These are phyloP conservation scores for Pseudolaguvia tuberculata DNA, from an alignment of 2,113 vertebrate species.

Conservation along the genomic window DNA sequence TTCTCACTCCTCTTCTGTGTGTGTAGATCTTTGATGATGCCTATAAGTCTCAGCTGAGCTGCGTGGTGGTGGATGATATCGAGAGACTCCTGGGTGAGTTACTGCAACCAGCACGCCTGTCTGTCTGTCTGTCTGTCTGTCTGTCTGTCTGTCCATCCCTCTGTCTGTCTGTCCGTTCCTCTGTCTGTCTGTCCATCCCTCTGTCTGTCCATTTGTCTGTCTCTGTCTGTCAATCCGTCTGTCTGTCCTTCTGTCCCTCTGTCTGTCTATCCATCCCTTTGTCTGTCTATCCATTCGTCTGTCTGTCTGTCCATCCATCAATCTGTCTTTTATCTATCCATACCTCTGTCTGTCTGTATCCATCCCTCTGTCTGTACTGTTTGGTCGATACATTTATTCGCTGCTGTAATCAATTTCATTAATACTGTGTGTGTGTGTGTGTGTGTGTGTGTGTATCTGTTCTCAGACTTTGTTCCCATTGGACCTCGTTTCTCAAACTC, in stretches of 20 bases:
- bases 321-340: too few species aligned
- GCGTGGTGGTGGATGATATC: constrained; percentile 93
- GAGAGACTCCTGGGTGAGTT: constrained; percentile 87
- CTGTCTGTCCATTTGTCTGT: not conserved
- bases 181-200: not conserved
- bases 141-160: not conserved
- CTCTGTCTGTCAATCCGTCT: too few species aligned
- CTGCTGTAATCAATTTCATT: too few species aligned
- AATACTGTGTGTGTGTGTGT: not conserved
- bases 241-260: too few species aligned
- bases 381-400: too few species aligned
- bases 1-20: constrained; percentile 10
- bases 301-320: too few species aligned
- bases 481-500: constrained; percentile 95
- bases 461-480: constrained; percentile 90
- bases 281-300: too few species aligned
- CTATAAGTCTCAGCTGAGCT: constrained; percentile 97
- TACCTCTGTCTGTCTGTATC: too few species aligned
- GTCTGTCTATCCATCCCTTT: too few species aligned
- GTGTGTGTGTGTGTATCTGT: constrained; percentile 1
- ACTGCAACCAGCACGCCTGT: not conserved
- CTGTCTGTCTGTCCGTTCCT: not conserved
- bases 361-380: too few species aligned
- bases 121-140: not conserved
- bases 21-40: constrained; percentile 93